Evolutionary conservation across 2,797 vertebrate genomes (phyloP), one percentile per base, ranked within the genome.

Genomic region (Hoplostethus mediterraneus): DNA sequence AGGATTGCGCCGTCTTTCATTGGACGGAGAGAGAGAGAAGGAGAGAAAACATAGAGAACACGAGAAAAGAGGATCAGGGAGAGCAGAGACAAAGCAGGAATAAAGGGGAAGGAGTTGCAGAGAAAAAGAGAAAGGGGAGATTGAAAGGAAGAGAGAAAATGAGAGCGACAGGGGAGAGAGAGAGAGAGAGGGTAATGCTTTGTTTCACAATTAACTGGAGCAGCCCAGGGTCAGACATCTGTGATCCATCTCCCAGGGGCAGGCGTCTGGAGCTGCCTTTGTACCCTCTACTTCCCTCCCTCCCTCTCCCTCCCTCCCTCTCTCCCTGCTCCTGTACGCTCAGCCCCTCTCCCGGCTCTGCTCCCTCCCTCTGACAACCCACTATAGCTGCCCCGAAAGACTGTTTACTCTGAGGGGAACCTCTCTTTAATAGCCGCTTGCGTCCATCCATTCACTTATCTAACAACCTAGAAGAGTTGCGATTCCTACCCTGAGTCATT

Each of bases 161-260:
- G 8, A 7, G 21, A 16, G 38, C 30, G 11, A 40, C n/a, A n/a
- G n/a, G 42, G 44, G 42, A 45, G 13, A 49, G 36, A 44, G 33
- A 66, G 44, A 75, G 36, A 65, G 73, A 67, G 52, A 68, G 72
- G 51, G 64, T 73, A 6, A 71, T 40, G 69, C 58, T 89, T 79
- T 88, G 79, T 91, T 86, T 86, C 75, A 71, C 69, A 80, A 76
- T 90, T 86, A 87, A 80, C 59, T 70, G 77, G 56, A 71, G 81
- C 28, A 6, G 63, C 73, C 42, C 55, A 25, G 79, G 84, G 86
- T 92, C 90, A 87, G 83, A 92, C 92, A 92, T 92, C 90, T 92
- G 89, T 81, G 83, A 89, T 89, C 86, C 81, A 82, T 88, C 86
- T 89, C 84, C 72, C 62, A 66, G 79, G 75, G 54, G 74, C 75